Conservation (phyloP, 2,797 vertebrate species). For the Amniataba percoides region DNA sequence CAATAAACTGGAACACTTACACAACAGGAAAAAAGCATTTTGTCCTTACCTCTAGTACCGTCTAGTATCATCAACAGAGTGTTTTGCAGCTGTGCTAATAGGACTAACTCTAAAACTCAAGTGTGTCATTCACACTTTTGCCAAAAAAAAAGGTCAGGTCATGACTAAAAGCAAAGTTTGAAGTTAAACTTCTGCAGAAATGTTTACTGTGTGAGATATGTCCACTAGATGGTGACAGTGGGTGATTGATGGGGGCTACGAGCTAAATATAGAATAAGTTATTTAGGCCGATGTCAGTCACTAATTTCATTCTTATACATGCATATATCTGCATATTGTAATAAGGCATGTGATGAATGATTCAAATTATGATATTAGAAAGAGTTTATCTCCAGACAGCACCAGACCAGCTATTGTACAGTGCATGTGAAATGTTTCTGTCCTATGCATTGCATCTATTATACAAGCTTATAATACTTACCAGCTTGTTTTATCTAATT, state of each 20-base stretch:
- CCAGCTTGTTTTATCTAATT: too few species aligned
- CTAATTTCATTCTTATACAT: not conserved
- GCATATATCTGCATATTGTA: too few species aligned
- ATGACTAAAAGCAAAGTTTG: not conserved
- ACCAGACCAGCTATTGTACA: too few species aligned
- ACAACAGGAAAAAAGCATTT: not conserved
- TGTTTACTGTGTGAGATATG: not conserved
- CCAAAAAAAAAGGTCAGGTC: not conserved
- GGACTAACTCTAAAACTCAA: not conserved
- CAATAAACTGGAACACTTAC: too few species aligned
- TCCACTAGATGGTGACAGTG: constrained; percentile 25
- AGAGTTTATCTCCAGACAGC: not conserved
- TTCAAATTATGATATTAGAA: not conserved
- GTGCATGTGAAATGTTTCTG: not conserved
- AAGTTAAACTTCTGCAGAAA: not conserved
- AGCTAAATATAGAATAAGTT: not conserved
- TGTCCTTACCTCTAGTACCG: not conserved
- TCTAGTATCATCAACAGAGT: not conserved
- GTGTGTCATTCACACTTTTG: not conserved
- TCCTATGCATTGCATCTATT: not conserved
- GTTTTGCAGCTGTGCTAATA: not conserved
- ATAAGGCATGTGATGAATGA: too few species aligned
- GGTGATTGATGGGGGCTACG: not conserved
- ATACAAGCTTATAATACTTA: too few species aligned
- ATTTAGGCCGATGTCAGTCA: not conserved